phyloP scores from a whole-genome alignment of 1,140 invertebrate genomes.

The Macrostomum lignano region DNA sequence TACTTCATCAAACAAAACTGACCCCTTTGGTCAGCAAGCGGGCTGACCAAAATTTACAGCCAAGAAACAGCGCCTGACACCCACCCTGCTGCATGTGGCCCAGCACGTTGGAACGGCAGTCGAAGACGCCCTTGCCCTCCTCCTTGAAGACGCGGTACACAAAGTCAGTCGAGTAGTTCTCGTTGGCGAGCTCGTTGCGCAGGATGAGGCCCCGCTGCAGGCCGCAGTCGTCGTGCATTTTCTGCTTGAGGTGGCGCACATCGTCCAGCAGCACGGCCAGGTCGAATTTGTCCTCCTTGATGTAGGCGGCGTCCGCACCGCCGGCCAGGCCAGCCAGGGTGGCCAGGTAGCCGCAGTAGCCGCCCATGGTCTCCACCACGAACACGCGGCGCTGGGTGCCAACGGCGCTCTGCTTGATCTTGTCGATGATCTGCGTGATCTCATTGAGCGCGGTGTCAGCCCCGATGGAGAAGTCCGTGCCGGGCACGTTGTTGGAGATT shows the following conservation, averaged over 20 bases:
- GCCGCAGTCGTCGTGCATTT: slow-evolving; percentile 67
- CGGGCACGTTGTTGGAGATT: slow-evolving; percentile 53
- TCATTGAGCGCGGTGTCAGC: slow-evolving; percentile 92
- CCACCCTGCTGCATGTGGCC: slow-evolving; percentile 37
- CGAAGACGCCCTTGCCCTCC: slow-evolving; percentile 74
- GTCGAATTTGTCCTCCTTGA: slow-evolving; percentile 79
- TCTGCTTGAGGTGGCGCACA: slow-evolving; percentile 62
- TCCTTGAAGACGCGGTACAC: slow-evolving; percentile 73
- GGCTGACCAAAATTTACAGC: too few relatives aligned
- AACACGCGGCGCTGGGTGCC: slow-evolving; percentile 38
- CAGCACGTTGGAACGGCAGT: slow-evolving; percentile 56
- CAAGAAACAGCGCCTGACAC: too few relatives aligned
- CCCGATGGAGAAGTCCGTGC: slow-evolving; percentile 81
- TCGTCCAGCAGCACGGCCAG: slow-evolving; percentile 55
- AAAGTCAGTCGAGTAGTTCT: slow-evolving; percentile 88
- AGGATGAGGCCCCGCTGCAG: slow-evolving; percentile 79
- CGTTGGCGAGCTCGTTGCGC: slow-evolving; percentile 74
- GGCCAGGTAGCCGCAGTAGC: slow-evolving; percentile 84
- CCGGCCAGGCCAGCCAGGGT: slow-evolving; percentile 72
- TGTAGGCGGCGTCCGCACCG: slow-evolving; percentile 92
- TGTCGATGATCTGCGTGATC: slow-evolving; percentile 82
- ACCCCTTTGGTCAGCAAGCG: too few relatives aligned
- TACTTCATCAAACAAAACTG: too few relatives aligned
- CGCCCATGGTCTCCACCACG: slow-evolving; percentile 95
- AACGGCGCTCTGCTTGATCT: slow-evolving; percentile 38